Evolutionary conservation across 2,888 invertebrate species (phyloP).

Genomic region (Atethmia centrago): DNA sequence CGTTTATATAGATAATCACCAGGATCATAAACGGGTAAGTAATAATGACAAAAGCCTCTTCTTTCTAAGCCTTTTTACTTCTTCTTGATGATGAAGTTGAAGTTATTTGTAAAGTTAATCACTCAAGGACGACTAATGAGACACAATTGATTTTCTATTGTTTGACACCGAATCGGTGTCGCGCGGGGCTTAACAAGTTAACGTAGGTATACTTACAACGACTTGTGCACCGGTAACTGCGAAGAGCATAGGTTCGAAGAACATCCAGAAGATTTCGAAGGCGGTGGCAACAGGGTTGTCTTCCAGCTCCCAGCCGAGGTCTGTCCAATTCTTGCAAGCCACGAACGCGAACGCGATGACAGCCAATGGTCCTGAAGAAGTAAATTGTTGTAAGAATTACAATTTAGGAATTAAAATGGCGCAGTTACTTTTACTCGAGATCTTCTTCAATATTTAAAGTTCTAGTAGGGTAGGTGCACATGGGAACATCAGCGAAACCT

Average conservation of each 20-base stretch:
- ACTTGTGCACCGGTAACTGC: conserved; percentile 98
- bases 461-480: too few species aligned
- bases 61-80: not conserved
- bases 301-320: conserved; percentile 96
- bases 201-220: conserved; percentile 14
- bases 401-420: not conserved
- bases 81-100: not conserved
- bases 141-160: too few species aligned
- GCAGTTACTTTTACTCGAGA: too few species aligned
- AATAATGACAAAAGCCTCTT: too few species aligned
- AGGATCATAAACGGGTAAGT: not conserved
- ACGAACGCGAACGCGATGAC: conserved; percentile 96
- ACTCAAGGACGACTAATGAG: too few species aligned
- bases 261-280: conserved; percentile 98
- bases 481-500: not conserved
- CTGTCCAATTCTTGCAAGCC: conserved; percentile 95
- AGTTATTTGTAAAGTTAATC: not conserved
- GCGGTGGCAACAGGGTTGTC: conserved; percentile 96
- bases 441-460: not conserved
- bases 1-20: not conserved
- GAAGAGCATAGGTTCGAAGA: conserved; percentile 98
- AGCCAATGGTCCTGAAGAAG: conserved; percentile 93
- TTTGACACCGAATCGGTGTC: too few species aligned
- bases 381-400: not conserved
- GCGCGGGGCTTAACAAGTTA: too few species aligned